Conservation (phyloP, 2,113 vertebrate genomes). For the Chaenogobius annularis region DNA sequence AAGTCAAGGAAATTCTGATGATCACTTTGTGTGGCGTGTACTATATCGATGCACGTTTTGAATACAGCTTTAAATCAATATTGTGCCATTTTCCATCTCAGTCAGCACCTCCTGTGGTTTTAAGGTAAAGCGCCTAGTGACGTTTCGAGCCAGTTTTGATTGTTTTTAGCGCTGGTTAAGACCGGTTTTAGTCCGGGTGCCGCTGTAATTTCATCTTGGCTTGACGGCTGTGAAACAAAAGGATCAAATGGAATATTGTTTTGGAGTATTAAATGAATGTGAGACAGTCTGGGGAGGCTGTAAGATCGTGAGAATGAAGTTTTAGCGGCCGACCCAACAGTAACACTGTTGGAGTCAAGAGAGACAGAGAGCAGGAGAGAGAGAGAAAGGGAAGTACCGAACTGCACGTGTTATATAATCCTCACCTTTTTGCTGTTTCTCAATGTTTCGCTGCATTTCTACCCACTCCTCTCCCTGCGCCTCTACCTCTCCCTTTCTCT, state of each 20-base stretch:
- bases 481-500: slow-evolving; percentile 10
- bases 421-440: slow-evolving; percentile 24
- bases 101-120: too few relatives aligned
- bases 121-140: too few relatives aligned
- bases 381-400: slow-evolving; percentile 26
- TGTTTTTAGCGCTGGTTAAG: neutral
- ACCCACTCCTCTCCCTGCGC: too few relatives aligned
- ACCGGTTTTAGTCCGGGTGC: slow-evolving; percentile 8
- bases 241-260: neutral
- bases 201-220: neutral
- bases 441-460: slow-evolving; percentile 5
- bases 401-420: slow-evolving; percentile 54
- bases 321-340: slow-evolving; percentile 12
- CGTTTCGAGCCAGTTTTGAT: neutral
- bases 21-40: too few relatives aligned
- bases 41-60: too few relatives aligned
- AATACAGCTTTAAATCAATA: too few relatives aligned
- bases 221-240: neutral
- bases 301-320: slow-evolving; percentile 30
- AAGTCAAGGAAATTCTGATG: neutral
- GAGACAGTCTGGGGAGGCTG: neutral
- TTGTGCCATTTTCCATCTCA: too few relatives aligned
- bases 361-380: neutral
- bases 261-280: neutral
- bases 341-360: slow-evolving; percentile 20